phyloP scores from a whole-genome alignment of 2,113 vertebrate genomes.

The Electrona antarctica region DNA sequence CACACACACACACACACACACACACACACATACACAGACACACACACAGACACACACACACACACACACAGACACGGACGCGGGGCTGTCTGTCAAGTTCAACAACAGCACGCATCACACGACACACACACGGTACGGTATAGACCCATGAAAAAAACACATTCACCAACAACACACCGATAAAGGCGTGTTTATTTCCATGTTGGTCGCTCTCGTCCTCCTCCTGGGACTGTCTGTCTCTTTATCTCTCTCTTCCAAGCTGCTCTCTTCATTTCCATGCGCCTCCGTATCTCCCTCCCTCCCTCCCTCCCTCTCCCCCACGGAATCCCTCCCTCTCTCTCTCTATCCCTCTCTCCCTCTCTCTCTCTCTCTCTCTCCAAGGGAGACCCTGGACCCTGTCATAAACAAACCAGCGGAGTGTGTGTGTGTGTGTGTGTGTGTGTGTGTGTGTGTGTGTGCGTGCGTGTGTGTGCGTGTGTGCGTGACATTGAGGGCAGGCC shows the following conservation, averaged over 20 bases:
- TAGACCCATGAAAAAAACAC: neutral
- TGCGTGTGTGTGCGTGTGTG: conserved; percentile 22
- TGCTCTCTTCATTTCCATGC: too few relatives aligned
- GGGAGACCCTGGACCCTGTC: neutral
- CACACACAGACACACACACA: too few relatives aligned
- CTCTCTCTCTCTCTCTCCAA: neutral
- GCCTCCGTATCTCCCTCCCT: neutral
- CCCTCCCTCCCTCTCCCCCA: neutral
- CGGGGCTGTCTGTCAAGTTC: neutral
- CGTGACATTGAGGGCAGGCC: neutral
- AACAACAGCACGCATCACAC: neutral
- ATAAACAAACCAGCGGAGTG: neutral
- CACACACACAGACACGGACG: too few relatives aligned
- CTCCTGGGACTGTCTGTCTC: neutral
- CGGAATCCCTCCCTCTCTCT: too few relatives aligned
- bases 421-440: conserved; percentile 22
- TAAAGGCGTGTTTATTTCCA: neutral
- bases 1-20: too few relatives aligned
- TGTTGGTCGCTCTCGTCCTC: neutral
- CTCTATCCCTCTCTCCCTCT: too few relatives aligned
- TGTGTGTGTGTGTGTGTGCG: conserved; percentile 26
- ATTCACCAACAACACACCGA: neutral
- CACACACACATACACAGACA: too few relatives aligned
- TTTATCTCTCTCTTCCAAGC: neutral
- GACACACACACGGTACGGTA: neutral